Base-by-base conservation (phyloP, 2,113 vertebrate species). In the Xenopus laevis region DNA sequence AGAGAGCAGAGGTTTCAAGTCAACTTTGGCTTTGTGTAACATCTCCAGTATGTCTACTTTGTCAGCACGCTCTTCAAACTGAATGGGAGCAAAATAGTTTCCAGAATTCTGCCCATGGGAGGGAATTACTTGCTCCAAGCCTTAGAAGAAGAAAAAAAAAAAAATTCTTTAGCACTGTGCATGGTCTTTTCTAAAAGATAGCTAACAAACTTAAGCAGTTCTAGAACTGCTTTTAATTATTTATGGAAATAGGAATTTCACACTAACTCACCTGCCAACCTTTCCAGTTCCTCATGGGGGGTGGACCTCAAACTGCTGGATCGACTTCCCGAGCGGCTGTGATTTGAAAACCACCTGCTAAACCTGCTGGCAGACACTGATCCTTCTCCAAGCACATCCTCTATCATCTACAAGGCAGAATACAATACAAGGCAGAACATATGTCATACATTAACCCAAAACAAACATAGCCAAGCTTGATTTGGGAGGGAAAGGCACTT, bases 31-130 rank as follows among this genome's bases (percentile, higher is more conserved):
- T 86, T 98, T 98, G 83, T 98, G 95, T 79, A 98, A 90, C 84
- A 98, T 93, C 83, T 97, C 96, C 86, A 98, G 87, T 83, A 98
- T 98, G 88, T 98, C 97, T 85, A 99, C 96, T 85, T 98, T 98
- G 86, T 93, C 95, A 81, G 90, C 86, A 80, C 89, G 87, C 68
- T 98, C 96, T 87, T 92, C 91, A 82, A 91, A 83, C 74, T 94
- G 91, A 87, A 98, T 98, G 70, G 97, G 96, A 87, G 94, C 96
- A 90, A 99, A 98, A 86, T 95, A 98, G 80, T 95, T 89, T 77
- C 86, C 90, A 58, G 93, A 90, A 76, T 94, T 94, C 80, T 95
- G 95, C 80, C 89, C 89, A 78, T 93, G 89, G 80, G 94, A 93
- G n/a, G 90, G 88, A 84, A 92, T 89, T 52, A 86, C 88, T 80